Conservation (phyloP, 2,888 invertebrate genomes). For the Drosophila limbata region DNA sequence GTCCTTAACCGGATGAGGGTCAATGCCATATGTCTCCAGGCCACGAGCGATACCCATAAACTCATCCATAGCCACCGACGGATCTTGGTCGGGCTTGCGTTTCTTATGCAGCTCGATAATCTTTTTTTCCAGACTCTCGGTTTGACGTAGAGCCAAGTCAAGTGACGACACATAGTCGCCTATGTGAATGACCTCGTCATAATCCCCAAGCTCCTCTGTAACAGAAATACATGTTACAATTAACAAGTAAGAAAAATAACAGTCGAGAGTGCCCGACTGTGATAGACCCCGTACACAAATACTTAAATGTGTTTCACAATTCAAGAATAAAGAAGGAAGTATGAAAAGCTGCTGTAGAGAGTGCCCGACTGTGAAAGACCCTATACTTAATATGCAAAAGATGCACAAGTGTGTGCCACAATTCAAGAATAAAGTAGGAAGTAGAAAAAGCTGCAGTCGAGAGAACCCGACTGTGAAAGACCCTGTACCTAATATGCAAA, state of each 20-base stretch:
- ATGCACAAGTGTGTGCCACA: too few species aligned
- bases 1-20: slow-evolving; percentile 99
- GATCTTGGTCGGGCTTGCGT: slow-evolving; percentile 93
- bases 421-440: too few species aligned
- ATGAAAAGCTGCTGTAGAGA: too few species aligned
- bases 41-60: slow-evolving; percentile 96
- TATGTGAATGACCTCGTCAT: slow-evolving; percentile 94
- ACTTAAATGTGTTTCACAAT: too few species aligned
- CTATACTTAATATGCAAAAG: too few species aligned
- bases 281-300: not conserved
- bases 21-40: slow-evolving; percentile 98
- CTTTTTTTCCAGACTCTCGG: slow-evolving; percentile 95
- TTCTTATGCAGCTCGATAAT: slow-evolving; percentile 96
- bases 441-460: too few species aligned
- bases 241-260: not conserved
- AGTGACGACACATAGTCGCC: slow-evolving; percentile 96
- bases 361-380: too few species aligned
- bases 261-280: not conserved
- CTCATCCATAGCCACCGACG: slow-evolving; percentile 94
- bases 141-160: slow-evolving; percentile 96
- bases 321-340: too few species aligned
- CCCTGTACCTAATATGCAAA: too few species aligned
- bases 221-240: not conserved
- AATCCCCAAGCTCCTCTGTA: slow-evolving; percentile 97
- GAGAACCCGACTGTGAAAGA: too few species aligned